Percentiles rank a stretch among this genome's conserved stretches.
phyloP scores from a whole-genome alignment of 2,113 vertebrate species.

The Pollimyrus isidori region DNA sequence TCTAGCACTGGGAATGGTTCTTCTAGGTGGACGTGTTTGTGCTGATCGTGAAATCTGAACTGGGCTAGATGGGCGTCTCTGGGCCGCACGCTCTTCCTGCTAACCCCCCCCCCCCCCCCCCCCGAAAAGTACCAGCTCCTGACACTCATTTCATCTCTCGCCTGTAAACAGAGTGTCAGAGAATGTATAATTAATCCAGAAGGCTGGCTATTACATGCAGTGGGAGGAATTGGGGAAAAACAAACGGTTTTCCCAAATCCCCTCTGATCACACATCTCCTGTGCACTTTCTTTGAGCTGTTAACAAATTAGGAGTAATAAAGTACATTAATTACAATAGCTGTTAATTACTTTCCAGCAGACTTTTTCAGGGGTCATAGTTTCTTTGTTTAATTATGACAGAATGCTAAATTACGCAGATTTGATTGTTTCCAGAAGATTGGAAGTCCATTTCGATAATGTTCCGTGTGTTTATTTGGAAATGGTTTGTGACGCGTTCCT shows the following conservation, averaged over 20 bases:
- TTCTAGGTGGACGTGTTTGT: neutral
- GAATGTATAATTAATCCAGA: slow-evolving; percentile 32
- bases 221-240: slow-evolving; percentile 20
- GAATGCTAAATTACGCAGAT: slow-evolving; percentile 54
- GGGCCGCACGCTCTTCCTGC: neutral
- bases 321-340: slow-evolving; percentile 49
- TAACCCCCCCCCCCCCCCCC: too few relatives aligned
- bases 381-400: slow-evolving; percentile 51
- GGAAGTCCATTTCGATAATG: slow-evolving; percentile 42
- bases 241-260: slow-evolving; percentile 24
- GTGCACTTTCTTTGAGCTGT: slow-evolving; percentile 36
- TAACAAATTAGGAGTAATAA: slow-evolving; percentile 54
- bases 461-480: slow-evolving; percentile 36
- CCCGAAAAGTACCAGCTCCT: neutral
- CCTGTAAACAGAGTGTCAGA: slow-evolving; percentile 18
- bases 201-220: neutral
- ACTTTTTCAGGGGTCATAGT: slow-evolving; percentile 39
- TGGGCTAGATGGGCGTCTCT: neutral
- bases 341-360: slow-evolving; percentile 50
- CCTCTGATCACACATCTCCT: slow-evolving; percentile 11
- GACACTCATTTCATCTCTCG: neutral
- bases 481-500: neutral
- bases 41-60: neutral
- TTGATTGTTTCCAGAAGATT: slow-evolving; percentile 57
- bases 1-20: neutral